These are phyloP conservation scores for Eupithecia pulchellata DNA, from an alignment of 2,888 invertebrate species.

Conservation along the genomic window DNA sequence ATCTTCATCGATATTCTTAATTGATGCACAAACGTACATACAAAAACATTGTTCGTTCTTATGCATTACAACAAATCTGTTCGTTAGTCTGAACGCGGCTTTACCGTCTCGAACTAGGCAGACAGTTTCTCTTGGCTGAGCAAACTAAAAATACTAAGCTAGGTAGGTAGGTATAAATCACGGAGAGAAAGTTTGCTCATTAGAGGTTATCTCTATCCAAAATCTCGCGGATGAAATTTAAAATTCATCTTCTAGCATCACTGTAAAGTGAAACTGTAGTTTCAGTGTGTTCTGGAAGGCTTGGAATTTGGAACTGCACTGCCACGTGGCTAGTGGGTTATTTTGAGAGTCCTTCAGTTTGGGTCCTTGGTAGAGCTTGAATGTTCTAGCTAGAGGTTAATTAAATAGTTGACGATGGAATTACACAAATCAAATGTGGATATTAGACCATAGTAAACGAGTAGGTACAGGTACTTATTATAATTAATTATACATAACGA, in stretches of 20 bases:
- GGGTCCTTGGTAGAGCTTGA: neutral
- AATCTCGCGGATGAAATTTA: slow-evolving; percentile 29
- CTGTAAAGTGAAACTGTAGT: neutral
- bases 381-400: neutral
- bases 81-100: neutral
- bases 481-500: neutral
- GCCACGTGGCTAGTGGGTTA: neutral
- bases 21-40: neutral
- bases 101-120: slow-evolving; percentile 19
- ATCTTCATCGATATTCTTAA: neutral
- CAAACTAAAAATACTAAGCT: slow-evolving; percentile 23
- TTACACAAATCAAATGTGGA: neutral
- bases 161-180: slow-evolving; percentile 15
- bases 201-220: slow-evolving; percentile 28
- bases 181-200: slow-evolving; percentile 36
- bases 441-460: neutral
- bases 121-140: slow-evolving; percentile 24
- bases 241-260: slow-evolving; percentile 20
- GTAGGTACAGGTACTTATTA: neutral
- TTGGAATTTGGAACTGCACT: neutral
- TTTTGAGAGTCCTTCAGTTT: neutral
- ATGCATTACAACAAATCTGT: neutral
- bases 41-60: neutral
- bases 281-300: neutral
- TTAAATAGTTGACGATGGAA: neutral